These are phyloP conservation scores for Aphis craccivora DNA, from an alignment of 1,140 invertebrate genomes.

Conservation along the genomic window DNA sequence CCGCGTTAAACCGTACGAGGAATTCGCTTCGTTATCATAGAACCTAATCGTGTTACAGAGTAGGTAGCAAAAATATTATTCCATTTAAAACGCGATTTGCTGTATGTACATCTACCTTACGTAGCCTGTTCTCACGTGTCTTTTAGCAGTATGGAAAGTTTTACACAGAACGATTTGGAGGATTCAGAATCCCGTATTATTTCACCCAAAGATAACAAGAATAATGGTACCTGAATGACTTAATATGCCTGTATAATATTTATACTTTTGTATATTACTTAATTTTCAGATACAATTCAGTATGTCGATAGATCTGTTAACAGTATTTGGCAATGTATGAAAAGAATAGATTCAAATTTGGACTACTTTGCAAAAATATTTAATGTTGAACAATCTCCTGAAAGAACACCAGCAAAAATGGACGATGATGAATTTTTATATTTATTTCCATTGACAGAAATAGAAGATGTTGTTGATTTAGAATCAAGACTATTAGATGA, in stretches of 20 bases:
- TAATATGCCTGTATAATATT: background rate
- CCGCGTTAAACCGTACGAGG: background rate
- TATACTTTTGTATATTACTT: background rate
- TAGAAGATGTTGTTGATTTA: background rate
- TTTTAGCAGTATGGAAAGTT: background rate
- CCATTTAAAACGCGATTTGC: background rate
- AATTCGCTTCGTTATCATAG: background rate
- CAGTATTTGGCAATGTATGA: background rate
- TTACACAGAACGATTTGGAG: too few relatives aligned
- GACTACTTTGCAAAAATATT: background rate
- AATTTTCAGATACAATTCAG: background rate
- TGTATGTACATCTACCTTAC: background rate
- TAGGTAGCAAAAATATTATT: background rate
- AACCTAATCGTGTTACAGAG: background rate
- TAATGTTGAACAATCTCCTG: background rate
- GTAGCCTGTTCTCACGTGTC: background rate
- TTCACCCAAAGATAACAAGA: background rate
- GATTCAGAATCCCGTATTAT: too few relatives aligned
- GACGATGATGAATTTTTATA: background rate
- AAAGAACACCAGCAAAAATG: background rate
- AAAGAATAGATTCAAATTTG: background rate
- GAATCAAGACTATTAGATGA: background rate
- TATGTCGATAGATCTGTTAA: rapidly evolving
- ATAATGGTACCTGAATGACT: background rate
- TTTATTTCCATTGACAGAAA: background rate